phyloP scores from a whole-genome alignment of 2,888 invertebrate genomes.

The Oegoconia quadripuncta region DNA sequence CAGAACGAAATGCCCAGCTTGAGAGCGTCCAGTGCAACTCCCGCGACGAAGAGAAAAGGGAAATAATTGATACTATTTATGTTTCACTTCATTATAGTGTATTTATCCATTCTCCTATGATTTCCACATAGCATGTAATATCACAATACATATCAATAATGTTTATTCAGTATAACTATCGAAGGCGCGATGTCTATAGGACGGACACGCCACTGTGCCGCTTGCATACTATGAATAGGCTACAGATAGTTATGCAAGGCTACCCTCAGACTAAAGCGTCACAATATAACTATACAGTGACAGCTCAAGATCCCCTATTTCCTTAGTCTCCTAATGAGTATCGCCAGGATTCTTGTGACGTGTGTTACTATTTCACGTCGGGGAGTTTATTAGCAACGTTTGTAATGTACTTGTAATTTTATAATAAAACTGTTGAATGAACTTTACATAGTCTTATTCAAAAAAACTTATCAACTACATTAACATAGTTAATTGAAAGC shows the following conservation, averaged over 20 bases:
- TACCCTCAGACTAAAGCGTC: conserved; percentile 34
- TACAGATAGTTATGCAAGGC: conserved; percentile 46
- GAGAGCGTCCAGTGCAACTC: conserved; percentile 66
- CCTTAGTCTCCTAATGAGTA: conserved; percentile 26
- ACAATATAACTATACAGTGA: conserved; percentile 41
- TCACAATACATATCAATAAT: conserved; percentile 74
- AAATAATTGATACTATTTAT: conserved; percentile 66
- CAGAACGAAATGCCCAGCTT: conserved; percentile 53
- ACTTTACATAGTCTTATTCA: conserved; percentile 30
- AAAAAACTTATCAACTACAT: conserved; percentile 27
- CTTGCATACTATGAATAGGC: neutral
- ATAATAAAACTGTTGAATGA: conserved; percentile 60
- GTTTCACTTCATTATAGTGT: conserved; percentile 64
- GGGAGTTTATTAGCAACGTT: conserved; percentile 41
- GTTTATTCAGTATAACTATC: conserved; percentile 45
- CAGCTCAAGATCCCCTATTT: conserved; percentile 32
- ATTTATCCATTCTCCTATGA: conserved; percentile 67
- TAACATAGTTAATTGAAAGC: conserved; percentile 14
- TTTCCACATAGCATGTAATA: conserved; percentile 75
- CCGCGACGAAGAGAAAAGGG: conserved; percentile 72
- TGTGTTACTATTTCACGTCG: conserved; percentile 28
- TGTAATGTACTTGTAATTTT: conserved; percentile 63
- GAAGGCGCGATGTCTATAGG: conserved; percentile 20
- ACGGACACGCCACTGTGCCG: neutral
- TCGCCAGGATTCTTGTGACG: conserved; percentile 28